A percentile compares a stretch with the other conserved stretches of the same genome.
Evolutionary conservation across 2,888 invertebrate species (phyloP).

Genomic region (Creontiades dilutus): DNA sequence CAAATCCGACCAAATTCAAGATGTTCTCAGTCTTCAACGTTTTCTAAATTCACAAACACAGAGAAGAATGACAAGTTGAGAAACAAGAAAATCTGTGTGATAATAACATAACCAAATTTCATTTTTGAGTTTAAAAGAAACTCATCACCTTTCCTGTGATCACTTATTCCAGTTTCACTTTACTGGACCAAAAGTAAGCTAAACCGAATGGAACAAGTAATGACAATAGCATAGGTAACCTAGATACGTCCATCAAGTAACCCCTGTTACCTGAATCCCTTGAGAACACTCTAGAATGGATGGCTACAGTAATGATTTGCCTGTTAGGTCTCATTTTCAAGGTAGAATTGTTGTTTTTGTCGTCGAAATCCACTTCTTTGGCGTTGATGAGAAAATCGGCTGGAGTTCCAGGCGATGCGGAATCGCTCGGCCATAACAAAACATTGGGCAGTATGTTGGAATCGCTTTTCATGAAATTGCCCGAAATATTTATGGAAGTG

Average conservation of each 20-base stretch:
- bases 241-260: neutral
- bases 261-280: conserved; percentile 7
- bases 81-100: no score
- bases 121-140: no score
- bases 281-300: conserved; percentile 58
- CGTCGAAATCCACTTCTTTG: conserved; percentile 40
- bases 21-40: no score
- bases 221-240: neutral
- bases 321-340: conserved; percentile 24
- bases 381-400: conserved; percentile 26
- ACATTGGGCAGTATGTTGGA: conserved; percentile 6
- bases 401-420: neutral
- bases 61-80: no score
- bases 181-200: neutral
- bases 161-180: neutral
- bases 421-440: conserved; percentile 6
- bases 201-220: neutral
- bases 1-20: no score
- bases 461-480: conserved; percentile 21
- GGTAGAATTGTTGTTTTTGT: neutral
- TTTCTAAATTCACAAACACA: no score
- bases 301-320: conserved; percentile 35
- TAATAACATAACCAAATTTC: no score
- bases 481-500: conserved; percentile 1
- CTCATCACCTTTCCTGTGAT: no score